These are phyloP conservation scores for Ibidorhyncha struthersii DNA, from an alignment of 2,113 vertebrate genomes.

Conservation along the genomic window DNA sequence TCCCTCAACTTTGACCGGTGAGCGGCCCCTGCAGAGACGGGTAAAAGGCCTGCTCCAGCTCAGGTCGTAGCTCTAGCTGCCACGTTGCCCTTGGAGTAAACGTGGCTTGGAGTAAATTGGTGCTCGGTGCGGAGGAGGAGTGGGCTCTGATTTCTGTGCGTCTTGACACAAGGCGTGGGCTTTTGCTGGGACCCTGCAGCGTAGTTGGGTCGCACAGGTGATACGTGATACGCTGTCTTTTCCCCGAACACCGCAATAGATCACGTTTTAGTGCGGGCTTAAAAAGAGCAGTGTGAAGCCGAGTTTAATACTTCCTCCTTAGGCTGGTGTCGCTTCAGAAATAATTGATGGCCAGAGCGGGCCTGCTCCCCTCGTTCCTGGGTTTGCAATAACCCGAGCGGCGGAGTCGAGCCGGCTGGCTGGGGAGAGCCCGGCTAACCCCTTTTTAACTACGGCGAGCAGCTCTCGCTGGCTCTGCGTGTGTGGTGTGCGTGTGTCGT, in stretches of 20 bases:
- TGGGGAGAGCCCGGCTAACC: not conserved
- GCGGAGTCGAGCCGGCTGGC: not conserved
- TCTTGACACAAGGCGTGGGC: not conserved
- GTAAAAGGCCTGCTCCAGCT: not conserved
- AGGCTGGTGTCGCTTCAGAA: not conserved
- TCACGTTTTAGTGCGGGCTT: not conserved
- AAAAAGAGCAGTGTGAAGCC: not conserved
- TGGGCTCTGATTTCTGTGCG: not conserved
- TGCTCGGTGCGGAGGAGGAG: not conserved
- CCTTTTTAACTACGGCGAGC: not conserved
- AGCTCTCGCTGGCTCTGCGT: not conserved
- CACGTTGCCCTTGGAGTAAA: not conserved
- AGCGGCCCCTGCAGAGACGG: not conserved
- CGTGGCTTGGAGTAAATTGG: not conserved
- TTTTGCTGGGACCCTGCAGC: not conserved
- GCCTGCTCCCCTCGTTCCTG: not conserved
- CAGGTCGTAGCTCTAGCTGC: not conserved
- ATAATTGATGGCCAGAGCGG: not conserved
- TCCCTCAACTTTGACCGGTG: not conserved
- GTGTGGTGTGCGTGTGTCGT: too few species aligned
- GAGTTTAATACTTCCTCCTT: slow-evolving; percentile 3
- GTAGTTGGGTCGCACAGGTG: not conserved
- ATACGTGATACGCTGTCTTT: not conserved
- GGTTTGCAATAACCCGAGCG: not conserved
- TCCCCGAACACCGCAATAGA: not conserved